phyloP scores from a whole-genome alignment of 2,113 vertebrate species.

The Podilymbus podiceps region DNA sequence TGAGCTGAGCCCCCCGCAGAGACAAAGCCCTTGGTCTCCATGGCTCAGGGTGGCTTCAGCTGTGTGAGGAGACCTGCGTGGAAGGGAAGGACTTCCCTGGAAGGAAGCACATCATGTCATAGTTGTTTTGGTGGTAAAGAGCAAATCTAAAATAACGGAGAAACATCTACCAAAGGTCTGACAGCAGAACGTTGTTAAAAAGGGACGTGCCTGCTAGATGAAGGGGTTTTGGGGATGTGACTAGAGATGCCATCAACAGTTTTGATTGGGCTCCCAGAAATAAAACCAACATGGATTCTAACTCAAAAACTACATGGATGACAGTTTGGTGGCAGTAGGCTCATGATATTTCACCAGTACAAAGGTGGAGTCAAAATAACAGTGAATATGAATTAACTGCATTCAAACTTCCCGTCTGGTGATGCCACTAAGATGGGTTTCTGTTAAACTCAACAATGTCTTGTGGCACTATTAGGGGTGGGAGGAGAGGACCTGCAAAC shows the following conservation, averaged over 20 bases:
- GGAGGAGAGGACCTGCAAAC: not conserved
- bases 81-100: not conserved
- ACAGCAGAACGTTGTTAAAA: not conserved
- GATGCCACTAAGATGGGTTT: not conserved
- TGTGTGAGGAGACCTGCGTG: fast-evolving
- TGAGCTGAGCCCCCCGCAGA: not conserved
- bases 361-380: not conserved
- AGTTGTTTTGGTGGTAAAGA: not conserved
- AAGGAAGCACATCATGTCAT: not conserved
- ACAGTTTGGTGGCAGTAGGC: not conserved
- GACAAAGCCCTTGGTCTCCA: not conserved
- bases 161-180: not conserved
- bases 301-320: not conserved
- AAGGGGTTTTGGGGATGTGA: not conserved
- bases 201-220: not conserved
- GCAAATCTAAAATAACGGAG: not conserved
- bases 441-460: not conserved
- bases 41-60: not conserved
- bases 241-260: fast-evolving
- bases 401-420: not conserved
- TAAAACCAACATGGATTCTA: not conserved
- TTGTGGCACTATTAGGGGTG: too few relatives aligned
- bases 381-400: not conserved
- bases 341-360: fast-evolving
- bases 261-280: not conserved